phyloP scores from a whole-genome alignment of 2,888 invertebrate species.

The Eupithecia inturbata region DNA sequence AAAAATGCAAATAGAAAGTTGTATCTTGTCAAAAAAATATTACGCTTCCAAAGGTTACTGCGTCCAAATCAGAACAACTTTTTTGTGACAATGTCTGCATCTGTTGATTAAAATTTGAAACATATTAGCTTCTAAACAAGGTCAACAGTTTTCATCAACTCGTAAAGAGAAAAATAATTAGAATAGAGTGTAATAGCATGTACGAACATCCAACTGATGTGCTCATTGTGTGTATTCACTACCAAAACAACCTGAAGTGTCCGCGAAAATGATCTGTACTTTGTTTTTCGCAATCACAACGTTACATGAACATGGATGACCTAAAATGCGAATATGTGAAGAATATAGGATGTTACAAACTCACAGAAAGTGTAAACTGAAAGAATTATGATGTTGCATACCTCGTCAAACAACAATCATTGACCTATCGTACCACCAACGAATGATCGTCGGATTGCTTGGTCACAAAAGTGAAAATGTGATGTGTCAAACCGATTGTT shows the following conservation, averaged over 20 bases:
- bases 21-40: conserved; percentile 30
- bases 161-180: conserved; percentile 79
- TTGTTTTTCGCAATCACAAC: conserved; percentile 85
- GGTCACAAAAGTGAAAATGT: conserved; percentile 83
- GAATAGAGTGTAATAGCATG: conserved; percentile 72
- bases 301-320: conserved; percentile 85
- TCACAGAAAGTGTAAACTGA: conserved; percentile 75
- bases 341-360: conserved; percentile 82
- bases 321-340: conserved; percentile 84
- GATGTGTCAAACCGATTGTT: conserved; percentile 85
- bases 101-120: conserved; percentile 85
- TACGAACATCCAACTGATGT: conserved; percentile 66
- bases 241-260: conserved; percentile 74
- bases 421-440: conserved; percentile 66
- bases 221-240: conserved; percentile 63
- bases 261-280: conserved; percentile 82
- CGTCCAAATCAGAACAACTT: conserved; percentile 67
- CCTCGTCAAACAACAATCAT: conserved; percentile 69
- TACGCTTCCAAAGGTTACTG: conserved; percentile 62
- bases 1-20: conserved; percentile 33
- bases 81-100: conserved; percentile 83
- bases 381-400: conserved; percentile 74
- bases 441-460: conserved; percentile 71
- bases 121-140: conserved; percentile 84
- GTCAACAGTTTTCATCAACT: conserved; percentile 84